Evolutionary conservation across 2,888 invertebrate species (phyloP).

Genomic region (Rhagophthalmus giganteus): DNA sequence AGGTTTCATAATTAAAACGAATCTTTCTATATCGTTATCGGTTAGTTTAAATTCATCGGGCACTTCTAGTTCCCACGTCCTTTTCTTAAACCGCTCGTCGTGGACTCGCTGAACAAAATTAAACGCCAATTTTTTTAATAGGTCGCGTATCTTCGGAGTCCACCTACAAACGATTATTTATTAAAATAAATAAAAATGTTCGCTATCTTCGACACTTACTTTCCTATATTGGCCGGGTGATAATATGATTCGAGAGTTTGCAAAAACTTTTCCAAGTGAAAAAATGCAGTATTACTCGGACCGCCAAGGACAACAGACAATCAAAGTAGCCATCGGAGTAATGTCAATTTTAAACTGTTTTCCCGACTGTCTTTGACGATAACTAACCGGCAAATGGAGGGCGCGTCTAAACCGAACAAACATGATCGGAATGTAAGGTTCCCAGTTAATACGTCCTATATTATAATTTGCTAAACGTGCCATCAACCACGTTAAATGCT

Average conservation of each 20-base stretch:
- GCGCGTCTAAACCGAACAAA: constrained; percentile 72
- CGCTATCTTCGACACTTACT: no score
- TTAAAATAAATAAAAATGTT: not conserved
- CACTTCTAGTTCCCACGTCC: constrained; percentile 69
- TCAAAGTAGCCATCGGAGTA: constrained; percentile 63
- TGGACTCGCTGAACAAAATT: constrained; percentile 64
- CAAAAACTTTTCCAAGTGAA: constrained; percentile 77
- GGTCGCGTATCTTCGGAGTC: constrained; percentile 68
- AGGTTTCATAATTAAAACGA: constrained; percentile 76
- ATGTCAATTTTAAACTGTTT: constrained; percentile 58
- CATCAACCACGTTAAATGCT: constrained; percentile 75
- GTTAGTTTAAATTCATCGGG: constrained; percentile 72
- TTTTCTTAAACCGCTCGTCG: constrained; percentile 67
- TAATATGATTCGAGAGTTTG: constrained; percentile 83
- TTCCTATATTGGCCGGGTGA: constrained; percentile 85
- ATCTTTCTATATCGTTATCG: constrained; percentile 78
- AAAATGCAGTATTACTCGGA: constrained; percentile 65
- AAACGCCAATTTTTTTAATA: constrained; percentile 69
- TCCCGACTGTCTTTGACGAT: constrained; percentile 65
- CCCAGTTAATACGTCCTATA: constrained; percentile 87
- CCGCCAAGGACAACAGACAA: constrained; percentile 68
- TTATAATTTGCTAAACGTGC: constrained; percentile 72
- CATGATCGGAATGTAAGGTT: constrained; percentile 77
- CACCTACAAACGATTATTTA: constrained; percentile 58
- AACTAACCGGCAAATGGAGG: constrained; percentile 77